Conservation (phyloP, 1,140 invertebrate species). For the Diplogasteroides magnus region DNA sequence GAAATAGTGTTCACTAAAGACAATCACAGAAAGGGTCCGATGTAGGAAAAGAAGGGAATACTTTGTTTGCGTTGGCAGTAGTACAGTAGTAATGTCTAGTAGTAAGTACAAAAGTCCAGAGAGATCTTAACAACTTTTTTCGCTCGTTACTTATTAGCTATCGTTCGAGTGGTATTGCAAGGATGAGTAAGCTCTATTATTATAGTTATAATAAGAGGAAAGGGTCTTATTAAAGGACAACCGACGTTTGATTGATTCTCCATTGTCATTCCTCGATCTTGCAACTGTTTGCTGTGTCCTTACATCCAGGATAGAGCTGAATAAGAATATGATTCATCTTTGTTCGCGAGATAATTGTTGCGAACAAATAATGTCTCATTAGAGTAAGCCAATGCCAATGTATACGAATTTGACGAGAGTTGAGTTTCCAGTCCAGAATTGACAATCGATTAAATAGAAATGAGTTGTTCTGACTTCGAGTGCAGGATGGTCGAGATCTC, state of each 20-base stretch:
- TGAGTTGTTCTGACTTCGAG: constrained; percentile 57
- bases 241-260: too few species aligned
- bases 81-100: background rate
- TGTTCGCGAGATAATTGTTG: background rate
- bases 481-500: constrained; percentile 60
- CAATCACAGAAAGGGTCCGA: too few species aligned
- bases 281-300: constrained; percentile 25
- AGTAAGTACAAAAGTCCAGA: background rate
- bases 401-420: background rate
- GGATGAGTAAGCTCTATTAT: too few species aligned
- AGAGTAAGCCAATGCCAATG: too few species aligned
- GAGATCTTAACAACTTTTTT: too few species aligned
- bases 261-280: constrained; percentile 15
- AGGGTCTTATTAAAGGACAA: too few species aligned
- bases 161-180: too few species aligned
- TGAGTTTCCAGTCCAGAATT: constrained; percentile 2
- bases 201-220: too few species aligned
- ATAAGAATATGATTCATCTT: background rate
- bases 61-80: background rate
- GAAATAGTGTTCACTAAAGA: too few species aligned
- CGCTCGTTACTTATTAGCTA: too few species aligned
- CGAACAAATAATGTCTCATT: too few species aligned
- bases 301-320: constrained; percentile 26
- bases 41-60: constrained; percentile 3
- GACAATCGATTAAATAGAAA: background rate